Evolutionary conservation across 2,888 invertebrate species (phyloP).

Genomic region (Plagiodera versicolora): DNA sequence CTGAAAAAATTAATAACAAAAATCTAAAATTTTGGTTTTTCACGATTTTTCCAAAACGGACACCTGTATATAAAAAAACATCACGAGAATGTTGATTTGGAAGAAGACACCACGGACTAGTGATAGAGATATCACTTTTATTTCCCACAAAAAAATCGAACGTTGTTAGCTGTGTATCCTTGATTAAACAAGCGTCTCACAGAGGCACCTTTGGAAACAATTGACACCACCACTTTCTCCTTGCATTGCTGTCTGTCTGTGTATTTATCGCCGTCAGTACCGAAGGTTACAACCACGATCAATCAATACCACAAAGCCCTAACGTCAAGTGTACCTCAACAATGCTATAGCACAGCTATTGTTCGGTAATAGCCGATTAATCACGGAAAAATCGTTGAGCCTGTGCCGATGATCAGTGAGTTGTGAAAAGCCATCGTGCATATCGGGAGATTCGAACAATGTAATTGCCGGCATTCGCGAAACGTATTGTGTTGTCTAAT

Average conservation of each 20-base stretch:
- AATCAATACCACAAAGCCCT: background rate
- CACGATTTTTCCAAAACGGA: too few species aligned
- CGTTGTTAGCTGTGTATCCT: too few species aligned
- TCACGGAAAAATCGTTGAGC: constrained; percentile 23
- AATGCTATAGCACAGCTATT: background rate
- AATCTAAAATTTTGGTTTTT: too few species aligned
- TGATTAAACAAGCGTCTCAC: too few species aligned
- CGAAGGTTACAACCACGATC: background rate
- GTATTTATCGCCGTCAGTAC: background rate
- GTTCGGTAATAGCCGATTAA: constrained; percentile 22
- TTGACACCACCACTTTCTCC: background rate
- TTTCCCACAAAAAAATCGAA: too few species aligned
- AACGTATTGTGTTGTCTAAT: constrained; percentile 33
- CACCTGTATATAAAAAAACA: too few species aligned
- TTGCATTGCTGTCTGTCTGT: background rate
- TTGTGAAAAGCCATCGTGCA: constrained; percentile 29
- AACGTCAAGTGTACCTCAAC: constrained; percentile 1
- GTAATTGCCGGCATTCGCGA: constrained; percentile 29
- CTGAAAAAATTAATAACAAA: too few species aligned
- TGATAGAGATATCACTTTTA: too few species aligned
- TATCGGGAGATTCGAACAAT: constrained; percentile 29
- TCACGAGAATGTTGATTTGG: too few species aligned
- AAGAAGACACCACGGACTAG: too few species aligned
- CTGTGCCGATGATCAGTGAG: constrained; percentile 22
- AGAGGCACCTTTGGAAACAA: too few species aligned